Evolutionary conservation across 2,797 vertebrate genomes (phyloP).

Genomic region (Sylvia borin): DNA sequence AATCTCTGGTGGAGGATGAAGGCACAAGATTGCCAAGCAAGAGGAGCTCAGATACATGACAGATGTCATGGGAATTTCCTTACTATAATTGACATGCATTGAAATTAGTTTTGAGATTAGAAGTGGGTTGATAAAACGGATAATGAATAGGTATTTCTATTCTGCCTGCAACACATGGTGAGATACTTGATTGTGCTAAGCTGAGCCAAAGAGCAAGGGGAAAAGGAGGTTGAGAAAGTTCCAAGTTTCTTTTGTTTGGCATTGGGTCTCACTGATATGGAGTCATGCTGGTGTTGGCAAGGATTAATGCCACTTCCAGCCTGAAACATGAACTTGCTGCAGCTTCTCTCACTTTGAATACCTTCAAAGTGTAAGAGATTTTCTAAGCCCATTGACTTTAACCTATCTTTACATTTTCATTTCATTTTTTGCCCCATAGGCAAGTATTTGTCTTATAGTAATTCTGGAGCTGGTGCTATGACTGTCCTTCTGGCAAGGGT

Average conservation of each 20-base stretch:
- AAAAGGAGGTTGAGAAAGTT: background rate
- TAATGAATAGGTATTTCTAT: background rate
- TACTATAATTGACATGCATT: background rate
- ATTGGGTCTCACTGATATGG: background rate
- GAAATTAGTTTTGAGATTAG: background rate
- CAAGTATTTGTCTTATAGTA: background rate
- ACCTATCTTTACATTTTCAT: background rate
- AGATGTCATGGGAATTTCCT: background rate
- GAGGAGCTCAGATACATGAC: background rate
- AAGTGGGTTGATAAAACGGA: background rate
- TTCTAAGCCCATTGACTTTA: background rate
- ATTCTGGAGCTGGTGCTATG: background rate
- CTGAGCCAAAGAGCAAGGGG: background rate
- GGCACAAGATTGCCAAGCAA: background rate
- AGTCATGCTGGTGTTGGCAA: background rate
- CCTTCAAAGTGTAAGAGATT: background rate
- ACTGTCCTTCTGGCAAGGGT: background rate
- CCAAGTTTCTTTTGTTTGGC: background rate
- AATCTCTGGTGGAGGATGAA: background rate
- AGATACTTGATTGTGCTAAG: background rate
- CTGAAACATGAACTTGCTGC: background rate
- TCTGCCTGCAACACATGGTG: background rate
- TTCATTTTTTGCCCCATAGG: background rate
- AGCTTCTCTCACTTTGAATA: background rate
- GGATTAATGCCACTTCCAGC: background rate